Percentiles rank a stretch among this genome's conserved stretches.
These are phyloP conservation scores for Philotrypesis tridentata DNA, from an alignment of 1,140 invertebrate genomes.

Conservation along the genomic window DNA sequence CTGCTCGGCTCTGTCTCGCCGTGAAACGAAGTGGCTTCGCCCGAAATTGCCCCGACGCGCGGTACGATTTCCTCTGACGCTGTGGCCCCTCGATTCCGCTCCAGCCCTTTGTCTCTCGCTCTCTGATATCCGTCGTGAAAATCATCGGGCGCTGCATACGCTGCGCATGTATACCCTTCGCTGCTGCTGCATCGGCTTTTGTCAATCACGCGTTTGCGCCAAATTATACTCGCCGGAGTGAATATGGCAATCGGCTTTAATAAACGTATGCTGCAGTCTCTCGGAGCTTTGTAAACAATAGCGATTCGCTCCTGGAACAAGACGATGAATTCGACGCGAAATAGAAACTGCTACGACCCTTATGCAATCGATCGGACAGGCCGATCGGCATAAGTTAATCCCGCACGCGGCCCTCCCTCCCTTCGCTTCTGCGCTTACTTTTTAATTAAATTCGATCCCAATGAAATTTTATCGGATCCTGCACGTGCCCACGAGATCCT, in stretches of 20 bases:
- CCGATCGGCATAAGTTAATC: neutral
- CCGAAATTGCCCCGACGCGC: neutral
- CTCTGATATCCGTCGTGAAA: too few species aligned
- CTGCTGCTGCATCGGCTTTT: too few species aligned
- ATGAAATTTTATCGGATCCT: neutral
- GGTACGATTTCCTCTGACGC: too few species aligned
- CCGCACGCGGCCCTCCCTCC: too few species aligned
- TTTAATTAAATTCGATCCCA: constrained; percentile 1
- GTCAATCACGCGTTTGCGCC: too few species aligned
- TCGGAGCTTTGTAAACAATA: neutral
- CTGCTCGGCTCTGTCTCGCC: too few species aligned
- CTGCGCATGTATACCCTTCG: too few species aligned
- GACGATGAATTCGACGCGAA: neutral
- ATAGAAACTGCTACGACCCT: neutral
- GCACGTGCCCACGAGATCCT: neutral
- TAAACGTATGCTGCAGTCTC: too few species aligned
- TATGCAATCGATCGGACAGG: neutral
- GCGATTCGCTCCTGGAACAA: neutral
- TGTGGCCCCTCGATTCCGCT: too few species aligned
- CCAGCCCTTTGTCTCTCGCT: too few species aligned
- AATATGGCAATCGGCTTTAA: neutral
- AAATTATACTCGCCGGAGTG: too few species aligned
- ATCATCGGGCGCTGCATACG: too few species aligned
- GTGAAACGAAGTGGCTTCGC: neutral
- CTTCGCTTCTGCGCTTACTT: neutral